Evolutionary conservation across 64 coral and sea anemone genomes (phyloP).

Genomic region (Montipora sp.): DNA sequence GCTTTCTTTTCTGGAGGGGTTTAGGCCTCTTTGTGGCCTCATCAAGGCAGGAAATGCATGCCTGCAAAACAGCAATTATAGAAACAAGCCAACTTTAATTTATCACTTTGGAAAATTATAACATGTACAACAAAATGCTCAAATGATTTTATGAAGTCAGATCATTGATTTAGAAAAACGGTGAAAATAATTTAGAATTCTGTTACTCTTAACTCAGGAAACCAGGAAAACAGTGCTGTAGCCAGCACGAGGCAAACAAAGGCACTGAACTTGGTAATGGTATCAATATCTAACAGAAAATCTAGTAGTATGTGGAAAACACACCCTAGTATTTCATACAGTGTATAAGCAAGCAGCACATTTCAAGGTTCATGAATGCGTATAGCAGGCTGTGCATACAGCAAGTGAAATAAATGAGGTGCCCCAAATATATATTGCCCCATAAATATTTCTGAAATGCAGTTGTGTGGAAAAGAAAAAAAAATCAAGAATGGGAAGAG

Average conservation of each 20-base stretch:
- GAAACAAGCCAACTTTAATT: not conserved
- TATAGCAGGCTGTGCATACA: not conserved
- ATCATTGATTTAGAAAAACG: not conserved
- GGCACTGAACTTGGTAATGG: not conserved
- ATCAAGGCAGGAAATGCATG: not conserved
- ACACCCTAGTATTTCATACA: not conserved
- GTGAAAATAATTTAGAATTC: not conserved
- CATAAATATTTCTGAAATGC: not conserved
- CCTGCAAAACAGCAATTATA: not conserved
- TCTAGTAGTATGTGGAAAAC: not conserved
- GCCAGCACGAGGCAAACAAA: not conserved
- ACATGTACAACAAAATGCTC: not conserved
- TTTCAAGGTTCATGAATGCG: not conserved
- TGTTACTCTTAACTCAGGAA: not conserved
- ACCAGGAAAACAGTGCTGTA: not conserved
- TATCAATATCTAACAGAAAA: not conserved
- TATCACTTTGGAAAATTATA: not conserved
- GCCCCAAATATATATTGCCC: not conserved
- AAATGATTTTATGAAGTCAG: not conserved
- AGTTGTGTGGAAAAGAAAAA: not conserved
- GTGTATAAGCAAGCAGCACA: not conserved
- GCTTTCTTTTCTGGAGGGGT: not conserved
- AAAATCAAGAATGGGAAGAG: not conserved
- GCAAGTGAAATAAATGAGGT: not conserved
- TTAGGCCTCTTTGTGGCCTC: not conserved